phyloP scores from a whole-genome alignment of 2,797 vertebrate species.

The Sebastolobus altivelis region DNA sequence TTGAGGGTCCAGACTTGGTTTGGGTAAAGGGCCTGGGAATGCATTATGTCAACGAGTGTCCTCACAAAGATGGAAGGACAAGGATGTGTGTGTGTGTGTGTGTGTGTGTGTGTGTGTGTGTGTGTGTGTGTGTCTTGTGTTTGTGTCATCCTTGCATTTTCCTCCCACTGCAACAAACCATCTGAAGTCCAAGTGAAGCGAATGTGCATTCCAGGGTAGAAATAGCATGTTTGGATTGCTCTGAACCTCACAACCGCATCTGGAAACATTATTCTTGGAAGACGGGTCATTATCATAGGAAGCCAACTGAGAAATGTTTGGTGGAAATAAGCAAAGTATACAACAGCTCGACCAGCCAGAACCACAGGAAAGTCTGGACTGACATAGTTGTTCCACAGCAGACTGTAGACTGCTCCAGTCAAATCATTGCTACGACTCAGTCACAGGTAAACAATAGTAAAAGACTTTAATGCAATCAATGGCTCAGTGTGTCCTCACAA shows the following conservation, averaged over 20 bases:
- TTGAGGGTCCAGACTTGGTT: not conserved
- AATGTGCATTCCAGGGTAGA: constrained; percentile 69
- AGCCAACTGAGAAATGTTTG: constrained; percentile 70
- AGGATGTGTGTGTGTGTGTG: not conserved
- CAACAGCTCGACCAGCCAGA: constrained; percentile 60
- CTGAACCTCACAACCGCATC: constrained; percentile 80
- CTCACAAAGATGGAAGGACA: not conserved
- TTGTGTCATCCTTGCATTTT: constrained; percentile 65
- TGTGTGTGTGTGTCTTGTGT: constrained; percentile 17
- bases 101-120: not conserved
- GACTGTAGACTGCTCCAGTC: constrained; percentile 8
- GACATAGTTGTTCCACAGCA: constrained; percentile 49
- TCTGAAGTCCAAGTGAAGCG: constrained; percentile 59
- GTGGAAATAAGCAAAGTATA: constrained; percentile 62
- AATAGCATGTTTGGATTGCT: constrained; percentile 78
- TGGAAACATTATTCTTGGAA: constrained; percentile 85
- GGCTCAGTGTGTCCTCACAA: constrained; percentile 12
- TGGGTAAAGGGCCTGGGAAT: not conserved
- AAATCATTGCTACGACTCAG: not conserved
- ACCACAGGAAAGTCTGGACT: constrained; percentile 65
- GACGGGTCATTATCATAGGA: constrained; percentile 76
- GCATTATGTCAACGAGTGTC: not conserved
- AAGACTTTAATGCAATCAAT: constrained; percentile 2
- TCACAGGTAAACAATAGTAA: constrained; percentile 25
- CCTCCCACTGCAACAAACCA: constrained; percentile 52